A percentile compares a stretch with the other conserved stretches of the same genome.
Conservation (phyloP, 2,797 vertebrate species). For the Darevskia nairensis region DNA sequence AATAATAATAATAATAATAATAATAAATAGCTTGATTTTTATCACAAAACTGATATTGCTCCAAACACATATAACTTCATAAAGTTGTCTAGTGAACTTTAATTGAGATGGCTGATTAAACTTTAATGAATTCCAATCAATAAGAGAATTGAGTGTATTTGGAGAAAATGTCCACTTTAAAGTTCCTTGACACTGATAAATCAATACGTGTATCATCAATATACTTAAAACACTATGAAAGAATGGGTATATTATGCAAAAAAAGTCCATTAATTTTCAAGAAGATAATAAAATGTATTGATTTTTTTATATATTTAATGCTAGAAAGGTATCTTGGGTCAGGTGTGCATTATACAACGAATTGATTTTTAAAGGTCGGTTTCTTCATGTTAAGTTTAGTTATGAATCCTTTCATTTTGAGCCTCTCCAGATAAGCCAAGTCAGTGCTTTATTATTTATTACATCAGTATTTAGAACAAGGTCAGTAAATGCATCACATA, state of each 20-base stretch:
- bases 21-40: background rate
- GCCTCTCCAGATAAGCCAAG: background rate
- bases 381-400: background rate
- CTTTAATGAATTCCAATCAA: conserved; percentile 17
- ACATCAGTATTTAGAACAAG: background rate
- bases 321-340: background rate
- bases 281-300: conserved; percentile 7
- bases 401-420: background rate
- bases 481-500: background rate
- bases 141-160: conserved; percentile 1
- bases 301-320: conserved; percentile 19
- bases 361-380: background rate
- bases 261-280: background rate
- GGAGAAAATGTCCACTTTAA: background rate
- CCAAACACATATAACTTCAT: background rate
- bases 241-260: background rate
- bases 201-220: background rate
- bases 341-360: background rate
- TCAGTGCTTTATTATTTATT: background rate
- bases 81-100: background rate
- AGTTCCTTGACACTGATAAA: background rate
- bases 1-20: background rate
- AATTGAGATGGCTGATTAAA: background rate
- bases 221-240: background rate
- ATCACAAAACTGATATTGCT: background rate